These are phyloP conservation scores for Artibeus jamaicensis DNA, from an alignment of 2,797 vertebrate genomes.

Conservation along the genomic window DNA sequence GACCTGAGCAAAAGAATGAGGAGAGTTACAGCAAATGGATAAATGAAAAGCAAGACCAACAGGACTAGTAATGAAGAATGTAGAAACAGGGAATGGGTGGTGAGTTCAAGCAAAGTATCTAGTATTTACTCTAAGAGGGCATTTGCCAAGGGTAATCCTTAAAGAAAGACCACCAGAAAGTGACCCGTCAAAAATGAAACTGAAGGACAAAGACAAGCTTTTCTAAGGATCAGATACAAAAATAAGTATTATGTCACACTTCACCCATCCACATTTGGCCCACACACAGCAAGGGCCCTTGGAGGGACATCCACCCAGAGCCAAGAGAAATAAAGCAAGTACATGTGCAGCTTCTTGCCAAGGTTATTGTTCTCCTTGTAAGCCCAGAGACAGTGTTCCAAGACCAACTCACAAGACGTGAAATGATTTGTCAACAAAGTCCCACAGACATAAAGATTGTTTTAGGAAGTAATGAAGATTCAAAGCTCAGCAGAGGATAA, in stretches of 20 bases:
- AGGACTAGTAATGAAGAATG: background rate
- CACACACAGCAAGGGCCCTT: background rate
- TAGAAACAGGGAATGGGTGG: background rate
- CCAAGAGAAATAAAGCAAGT: slow-evolving; percentile 10
- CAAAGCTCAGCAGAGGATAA: background rate
- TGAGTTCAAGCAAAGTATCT: background rate
- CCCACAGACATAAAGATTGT: background rate
- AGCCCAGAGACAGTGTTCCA: slow-evolving; percentile 52
- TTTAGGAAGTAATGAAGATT: slow-evolving; percentile 42
- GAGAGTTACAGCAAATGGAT: background rate
- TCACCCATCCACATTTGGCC: slow-evolving; percentile 38
- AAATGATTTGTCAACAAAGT: slow-evolving; percentile 58
- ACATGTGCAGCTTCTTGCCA: slow-evolving; percentile 1
- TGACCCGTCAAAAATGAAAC: background rate
- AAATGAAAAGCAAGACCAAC: background rate
- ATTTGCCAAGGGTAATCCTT: background rate
- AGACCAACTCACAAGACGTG: slow-evolving; percentile 34
- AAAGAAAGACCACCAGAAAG: background rate
- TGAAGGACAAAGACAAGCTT: slow-evolving; percentile 19
- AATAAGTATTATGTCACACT: slow-evolving; percentile 54
- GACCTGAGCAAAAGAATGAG: background rate
- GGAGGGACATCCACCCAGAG: background rate
- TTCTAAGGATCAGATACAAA: slow-evolving; percentile 29
- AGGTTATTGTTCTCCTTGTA: slow-evolving; percentile 48
- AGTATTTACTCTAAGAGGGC: background rate